These are phyloP conservation scores for Coilia nasus DNA, from an alignment of 2,797 vertebrate genomes.

Conservation along the genomic window DNA sequence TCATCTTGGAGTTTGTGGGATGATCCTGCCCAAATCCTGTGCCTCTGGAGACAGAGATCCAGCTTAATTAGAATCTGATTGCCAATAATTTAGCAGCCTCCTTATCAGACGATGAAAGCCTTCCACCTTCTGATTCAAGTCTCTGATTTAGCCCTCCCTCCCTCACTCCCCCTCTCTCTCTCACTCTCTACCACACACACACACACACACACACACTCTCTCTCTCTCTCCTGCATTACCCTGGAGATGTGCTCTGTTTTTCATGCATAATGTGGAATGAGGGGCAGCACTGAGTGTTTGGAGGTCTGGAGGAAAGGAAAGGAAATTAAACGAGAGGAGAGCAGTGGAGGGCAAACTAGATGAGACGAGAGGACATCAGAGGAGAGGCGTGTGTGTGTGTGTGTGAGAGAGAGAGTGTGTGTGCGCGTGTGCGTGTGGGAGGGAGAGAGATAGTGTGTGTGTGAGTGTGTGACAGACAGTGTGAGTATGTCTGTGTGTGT, in stretches of 20 bases:
- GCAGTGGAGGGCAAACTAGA: background rate
- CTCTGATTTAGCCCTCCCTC: constrained; percentile 24
- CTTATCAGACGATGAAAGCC: constrained; percentile 30
- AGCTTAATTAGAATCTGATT: constrained; percentile 5
- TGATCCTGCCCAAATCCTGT: constrained; percentile 10
- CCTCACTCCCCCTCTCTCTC: background rate
- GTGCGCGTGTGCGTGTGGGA: too few relatives aligned
- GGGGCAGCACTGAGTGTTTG: background rate
- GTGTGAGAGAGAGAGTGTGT: too few relatives aligned
- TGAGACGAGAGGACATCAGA: background rate
- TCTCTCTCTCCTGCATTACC: constrained; percentile 12
- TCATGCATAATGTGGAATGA: constrained; percentile 10
- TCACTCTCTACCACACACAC: background rate
- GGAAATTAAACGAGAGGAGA: background rate
- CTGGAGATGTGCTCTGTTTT: constrained; percentile 24
- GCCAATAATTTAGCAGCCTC: constrained; percentile 20
- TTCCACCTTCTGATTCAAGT: constrained; percentile 35
- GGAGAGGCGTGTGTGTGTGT: background rate
- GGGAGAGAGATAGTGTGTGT: too few relatives aligned
- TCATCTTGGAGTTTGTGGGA: background rate
- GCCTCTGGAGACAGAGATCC: background rate
- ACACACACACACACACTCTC: constrained; percentile 29
- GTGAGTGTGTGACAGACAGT: too few relatives aligned
- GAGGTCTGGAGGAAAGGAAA: background rate
- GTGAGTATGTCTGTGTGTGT: too few relatives aligned